Conservation (phyloP, 2,113 vertebrate genomes). For the Orycteropus afer region DNA sequence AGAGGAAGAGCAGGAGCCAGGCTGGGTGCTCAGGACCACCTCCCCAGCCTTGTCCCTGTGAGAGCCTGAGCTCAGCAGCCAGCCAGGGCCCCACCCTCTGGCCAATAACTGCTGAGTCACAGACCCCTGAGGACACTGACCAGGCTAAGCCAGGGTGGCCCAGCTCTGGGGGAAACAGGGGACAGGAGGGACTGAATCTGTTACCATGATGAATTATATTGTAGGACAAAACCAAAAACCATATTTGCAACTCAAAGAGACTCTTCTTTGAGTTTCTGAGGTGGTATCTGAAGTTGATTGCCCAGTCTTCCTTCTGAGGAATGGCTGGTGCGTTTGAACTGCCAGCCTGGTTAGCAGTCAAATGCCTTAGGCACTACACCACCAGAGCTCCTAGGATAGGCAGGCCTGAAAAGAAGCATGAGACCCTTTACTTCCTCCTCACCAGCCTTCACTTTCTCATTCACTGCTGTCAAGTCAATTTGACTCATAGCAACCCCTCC, state of each 20-base stretch:
- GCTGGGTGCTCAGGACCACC: neutral
- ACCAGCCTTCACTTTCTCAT: no score
- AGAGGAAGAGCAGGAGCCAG: neutral
- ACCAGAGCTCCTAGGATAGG: no score
- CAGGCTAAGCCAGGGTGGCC: neutral
- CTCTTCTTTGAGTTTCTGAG: no score
- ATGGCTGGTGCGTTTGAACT: no score
- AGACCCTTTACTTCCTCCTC: neutral
- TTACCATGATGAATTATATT: rapidly evolving
- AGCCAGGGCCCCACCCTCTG: neutral
- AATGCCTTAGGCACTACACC: no score
- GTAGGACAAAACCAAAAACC: no score
- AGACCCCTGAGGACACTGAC: neutral
- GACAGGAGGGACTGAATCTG: neutral
- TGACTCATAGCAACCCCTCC: no score
- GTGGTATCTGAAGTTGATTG: no score
- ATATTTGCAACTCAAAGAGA: no score
- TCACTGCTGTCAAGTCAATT: no score
- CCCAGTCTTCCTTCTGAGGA: no score
- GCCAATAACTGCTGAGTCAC: constrained; percentile 46
- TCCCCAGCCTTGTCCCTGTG: neutral
- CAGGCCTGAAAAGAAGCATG: neutral
- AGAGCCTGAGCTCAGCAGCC: neutral
- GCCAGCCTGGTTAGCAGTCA: no score
- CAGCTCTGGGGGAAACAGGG: neutral